Conservation (phyloP, 2,888 invertebrate genomes). For the Biston betularia region DNA sequence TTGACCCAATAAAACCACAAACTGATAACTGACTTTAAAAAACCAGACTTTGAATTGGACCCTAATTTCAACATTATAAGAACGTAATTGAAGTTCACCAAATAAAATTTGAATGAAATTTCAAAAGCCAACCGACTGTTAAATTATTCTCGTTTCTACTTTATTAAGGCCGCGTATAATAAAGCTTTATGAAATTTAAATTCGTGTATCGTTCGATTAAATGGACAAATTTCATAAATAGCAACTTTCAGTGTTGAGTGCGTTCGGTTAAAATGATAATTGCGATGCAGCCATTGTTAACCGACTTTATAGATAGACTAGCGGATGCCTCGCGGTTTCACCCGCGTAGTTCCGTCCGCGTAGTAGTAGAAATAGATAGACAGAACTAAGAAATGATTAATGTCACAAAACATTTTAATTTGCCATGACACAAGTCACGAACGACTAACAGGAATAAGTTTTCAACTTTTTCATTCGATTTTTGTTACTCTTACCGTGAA, state of each 20-base stretch:
- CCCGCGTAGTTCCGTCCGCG: too few relatives aligned
- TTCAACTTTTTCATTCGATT: constrained; percentile 9
- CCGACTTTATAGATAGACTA: neutral
- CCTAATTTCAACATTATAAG: constrained; percentile 29
- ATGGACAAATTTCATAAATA: constrained; percentile 26
- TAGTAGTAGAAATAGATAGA: too few relatives aligned
- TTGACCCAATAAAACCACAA: constrained; percentile 59
- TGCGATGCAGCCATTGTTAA: constrained; percentile 5
- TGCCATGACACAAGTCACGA: constrained; percentile 1
- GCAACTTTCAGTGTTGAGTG: constrained; percentile 14
- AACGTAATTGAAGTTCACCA: constrained; percentile 18
- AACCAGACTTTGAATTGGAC: constrained; percentile 23
- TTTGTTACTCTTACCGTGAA: constrained; percentile 2
- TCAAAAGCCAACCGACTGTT: constrained; percentile 26
- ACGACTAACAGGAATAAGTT: constrained; percentile 10
- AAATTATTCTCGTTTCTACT: constrained; percentile 32
- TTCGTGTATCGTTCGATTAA: constrained; percentile 29
- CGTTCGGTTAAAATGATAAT: constrained; percentile 18
- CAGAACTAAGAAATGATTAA: too few relatives aligned
- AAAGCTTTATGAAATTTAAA: constrained; percentile 36
- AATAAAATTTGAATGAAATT: constrained; percentile 25
- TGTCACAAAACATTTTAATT: neutral
- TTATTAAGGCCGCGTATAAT: constrained; percentile 25
- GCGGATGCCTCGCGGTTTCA: too few relatives aligned
- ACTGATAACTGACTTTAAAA: constrained; percentile 35